A percentile compares a stretch with the other conserved stretches of the same genome.
Evolutionary conservation across 2,113 vertebrate species (phyloP).

Genomic region (Sigmodon hispidus): DNA sequence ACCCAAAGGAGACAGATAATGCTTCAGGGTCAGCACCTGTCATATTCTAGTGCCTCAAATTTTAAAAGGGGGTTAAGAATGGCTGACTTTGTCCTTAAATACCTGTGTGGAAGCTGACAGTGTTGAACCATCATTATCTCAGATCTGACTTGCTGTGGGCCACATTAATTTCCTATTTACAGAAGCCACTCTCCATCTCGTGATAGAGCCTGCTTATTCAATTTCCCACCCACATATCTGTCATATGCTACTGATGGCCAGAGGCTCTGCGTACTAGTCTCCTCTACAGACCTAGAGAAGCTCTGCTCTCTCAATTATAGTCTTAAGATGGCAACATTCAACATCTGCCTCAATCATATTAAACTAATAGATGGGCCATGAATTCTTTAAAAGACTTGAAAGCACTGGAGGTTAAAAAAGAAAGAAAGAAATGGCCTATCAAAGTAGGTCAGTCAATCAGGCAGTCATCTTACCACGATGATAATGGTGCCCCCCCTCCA

Average conservation of each 20-base stretch:
- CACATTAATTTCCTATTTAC: slow-evolving; percentile 72
- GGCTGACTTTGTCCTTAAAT: slow-evolving; percentile 68
- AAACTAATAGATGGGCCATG: slow-evolving; percentile 19
- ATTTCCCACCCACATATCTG: slow-evolving; percentile 56
- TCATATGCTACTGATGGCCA: slow-evolving; percentile 49
- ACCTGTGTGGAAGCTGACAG: slow-evolving; percentile 64
- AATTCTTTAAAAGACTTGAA: slow-evolving; percentile 59
- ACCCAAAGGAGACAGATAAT: slow-evolving; percentile 38
- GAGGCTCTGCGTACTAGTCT: not conserved
- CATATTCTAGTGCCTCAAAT: not conserved
- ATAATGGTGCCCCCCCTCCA: not conserved
- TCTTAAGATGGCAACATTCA: slow-evolving; percentile 2
- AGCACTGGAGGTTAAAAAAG: not conserved
- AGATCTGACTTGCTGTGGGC: slow-evolving; percentile 63
- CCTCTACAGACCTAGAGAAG: slow-evolving; percentile 19
- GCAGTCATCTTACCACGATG: not conserved
- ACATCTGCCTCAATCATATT: not conserved
- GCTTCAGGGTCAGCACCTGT: slow-evolving; percentile 55
- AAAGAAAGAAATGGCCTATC: not conserved
- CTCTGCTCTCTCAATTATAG: slow-evolving; percentile 26
- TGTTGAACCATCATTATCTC: slow-evolving; percentile 43
- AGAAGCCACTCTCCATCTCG: slow-evolving; percentile 56
- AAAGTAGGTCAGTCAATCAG: slow-evolving; percentile 40
- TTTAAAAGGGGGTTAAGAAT: slow-evolving; percentile 59
- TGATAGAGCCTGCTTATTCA: slow-evolving; percentile 64